These are phyloP conservation scores for Falcunculus frontatus DNA, from an alignment of 2,113 vertebrate species.

Conservation along the genomic window DNA sequence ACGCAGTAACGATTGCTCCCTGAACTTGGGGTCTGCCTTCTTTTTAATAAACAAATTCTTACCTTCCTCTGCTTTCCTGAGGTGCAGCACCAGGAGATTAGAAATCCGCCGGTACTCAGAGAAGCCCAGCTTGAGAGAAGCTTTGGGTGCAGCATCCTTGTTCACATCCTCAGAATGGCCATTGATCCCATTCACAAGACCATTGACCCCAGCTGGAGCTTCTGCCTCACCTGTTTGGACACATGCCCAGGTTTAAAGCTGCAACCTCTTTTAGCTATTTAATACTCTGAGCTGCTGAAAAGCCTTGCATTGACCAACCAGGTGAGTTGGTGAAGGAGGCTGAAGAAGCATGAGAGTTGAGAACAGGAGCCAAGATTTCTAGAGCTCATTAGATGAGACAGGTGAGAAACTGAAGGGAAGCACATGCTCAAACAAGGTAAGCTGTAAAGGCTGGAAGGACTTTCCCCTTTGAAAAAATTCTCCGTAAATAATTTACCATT, in stretches of 20 bases:
- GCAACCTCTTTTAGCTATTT: background rate
- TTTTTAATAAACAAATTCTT: background rate
- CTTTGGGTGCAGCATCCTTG: slow-evolving; percentile 70
- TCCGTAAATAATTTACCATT: slow-evolving; percentile 69
- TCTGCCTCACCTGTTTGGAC: slow-evolving; percentile 72
- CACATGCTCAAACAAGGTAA: background rate
- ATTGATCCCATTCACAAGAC: slow-evolving; percentile 70
- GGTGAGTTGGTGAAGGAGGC: background rate
- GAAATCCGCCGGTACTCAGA: slow-evolving; percentile 91
- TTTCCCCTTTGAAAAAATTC: background rate
- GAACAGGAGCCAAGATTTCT: background rate
- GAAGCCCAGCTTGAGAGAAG: slow-evolving; percentile 87
- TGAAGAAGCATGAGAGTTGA: background rate
- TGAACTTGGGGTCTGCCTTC: background rate
- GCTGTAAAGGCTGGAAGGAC: background rate
- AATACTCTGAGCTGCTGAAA: background rate
- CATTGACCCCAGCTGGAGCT: slow-evolving; percentile 73
- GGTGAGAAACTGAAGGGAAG: background rate
- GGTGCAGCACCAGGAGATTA: slow-evolving; percentile 91
- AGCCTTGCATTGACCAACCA: background rate
- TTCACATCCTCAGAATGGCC: slow-evolving; percentile 69
- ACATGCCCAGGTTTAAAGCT: background rate
- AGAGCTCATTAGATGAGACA: background rate
- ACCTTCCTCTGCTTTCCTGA: slow-evolving; percentile 91
- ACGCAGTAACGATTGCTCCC: background rate